These are phyloP conservation scores for Crax fasciolata DNA, from an alignment of 2,797 vertebrate genomes.

Conservation along the genomic window DNA sequence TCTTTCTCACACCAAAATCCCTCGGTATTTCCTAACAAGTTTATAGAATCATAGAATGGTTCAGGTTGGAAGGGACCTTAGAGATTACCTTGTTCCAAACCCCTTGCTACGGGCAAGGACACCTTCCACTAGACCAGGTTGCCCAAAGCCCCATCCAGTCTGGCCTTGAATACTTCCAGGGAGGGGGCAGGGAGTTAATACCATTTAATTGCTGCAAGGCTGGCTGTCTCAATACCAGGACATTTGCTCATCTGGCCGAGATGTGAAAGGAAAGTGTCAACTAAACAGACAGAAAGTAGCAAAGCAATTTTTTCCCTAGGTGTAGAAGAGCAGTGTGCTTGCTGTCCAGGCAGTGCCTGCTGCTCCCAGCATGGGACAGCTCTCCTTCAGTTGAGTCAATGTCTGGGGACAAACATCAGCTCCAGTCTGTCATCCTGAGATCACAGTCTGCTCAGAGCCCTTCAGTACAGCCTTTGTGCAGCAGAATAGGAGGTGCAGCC, in stretches of 20 bases:
- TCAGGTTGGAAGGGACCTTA: too few species aligned
- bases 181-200: neutral
- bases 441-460: neutral
- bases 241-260: neutral
- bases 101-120: too few species aligned
- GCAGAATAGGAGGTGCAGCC: neutral
- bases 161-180: too few species aligned
- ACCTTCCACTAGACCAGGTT: too few species aligned
- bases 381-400: neutral
- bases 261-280: neutral
- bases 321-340: neutral
- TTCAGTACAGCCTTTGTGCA: neutral
- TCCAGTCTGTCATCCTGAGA: too few species aligned
- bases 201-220: neutral
- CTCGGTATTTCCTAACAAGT: neutral
- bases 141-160: too few species aligned
- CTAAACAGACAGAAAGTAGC: neutral
- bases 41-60: too few species aligned
- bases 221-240: neutral
- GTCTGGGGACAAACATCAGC: neutral
- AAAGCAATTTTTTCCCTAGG: neutral
- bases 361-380: neutral
- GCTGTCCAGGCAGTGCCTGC: neutral
- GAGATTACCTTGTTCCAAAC: too few species aligned
- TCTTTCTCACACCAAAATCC: neutral